Conservation (phyloP, 2,797 vertebrate species). For the Diglossa cyanea region DNA sequence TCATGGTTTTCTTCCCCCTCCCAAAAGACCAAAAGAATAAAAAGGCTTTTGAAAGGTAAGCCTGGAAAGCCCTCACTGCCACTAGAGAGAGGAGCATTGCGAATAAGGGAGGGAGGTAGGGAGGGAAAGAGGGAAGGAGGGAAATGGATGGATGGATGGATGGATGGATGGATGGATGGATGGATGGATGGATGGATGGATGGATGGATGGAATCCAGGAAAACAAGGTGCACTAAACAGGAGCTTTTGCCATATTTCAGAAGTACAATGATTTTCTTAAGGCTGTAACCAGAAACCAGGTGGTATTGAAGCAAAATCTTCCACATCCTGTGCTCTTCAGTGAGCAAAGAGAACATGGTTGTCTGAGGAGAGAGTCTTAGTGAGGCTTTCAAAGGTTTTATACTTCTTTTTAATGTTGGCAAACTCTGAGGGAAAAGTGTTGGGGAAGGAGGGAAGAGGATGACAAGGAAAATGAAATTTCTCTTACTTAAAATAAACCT, state of each 20-base stretch:
- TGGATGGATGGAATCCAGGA: neutral
- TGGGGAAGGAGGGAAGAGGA: neutral
- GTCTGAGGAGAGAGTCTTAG: neutral
- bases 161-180: neutral
- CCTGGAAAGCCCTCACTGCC: neutral
- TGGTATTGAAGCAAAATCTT: neutral
- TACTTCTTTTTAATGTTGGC: neutral
- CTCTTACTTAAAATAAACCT: slow-evolving; percentile 7
- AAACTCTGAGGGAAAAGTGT: neutral
- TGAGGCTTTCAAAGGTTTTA: neutral
- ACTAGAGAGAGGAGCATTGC: neutral
- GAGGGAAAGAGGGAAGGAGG: fast-evolving
- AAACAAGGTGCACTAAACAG: neutral
- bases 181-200: neutral
- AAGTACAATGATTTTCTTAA: neutral
- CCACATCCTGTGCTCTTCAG: neutral
- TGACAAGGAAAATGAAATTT: neutral
- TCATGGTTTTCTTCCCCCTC: neutral
- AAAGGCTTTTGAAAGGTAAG: neutral
- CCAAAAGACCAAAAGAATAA: neutral
- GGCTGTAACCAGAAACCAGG: neutral
- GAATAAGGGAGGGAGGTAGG: neutral
- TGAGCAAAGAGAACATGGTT: neutral
- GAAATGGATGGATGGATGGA: neutral
- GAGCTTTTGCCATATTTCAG: neutral